Base-by-base conservation (phyloP, 2,888 invertebrate species). In the Rhaphigaster nebulosa region DNA sequence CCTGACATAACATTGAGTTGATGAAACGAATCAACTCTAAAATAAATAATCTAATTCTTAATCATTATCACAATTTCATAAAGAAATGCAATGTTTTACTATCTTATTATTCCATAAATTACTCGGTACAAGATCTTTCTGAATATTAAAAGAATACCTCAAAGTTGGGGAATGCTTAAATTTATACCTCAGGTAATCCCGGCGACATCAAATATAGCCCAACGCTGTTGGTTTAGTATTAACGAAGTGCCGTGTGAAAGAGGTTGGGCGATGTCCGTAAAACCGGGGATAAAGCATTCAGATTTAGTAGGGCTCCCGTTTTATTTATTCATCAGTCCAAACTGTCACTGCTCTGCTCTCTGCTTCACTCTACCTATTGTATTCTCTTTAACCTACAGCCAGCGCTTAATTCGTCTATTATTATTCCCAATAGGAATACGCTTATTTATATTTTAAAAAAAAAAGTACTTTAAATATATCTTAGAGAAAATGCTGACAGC, bases 271-370 rank as follows among this genome's bases (percentile, higher is more conserved):
- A 38, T 76, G 70, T 76, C 70, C 70, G 54, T 87, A 87, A 87
- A 87, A 87, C 38, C 54, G 54, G 10, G 50, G 87, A 54, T 87
- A 87, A 87, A 87, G 54, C 87, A 87, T 87, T 87, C 38, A 87
- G 87, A 87, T 87, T 87, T 87, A 87, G 54, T 87, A 54, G 50
- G 87, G 56, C 56, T 87, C 54, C 38, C 52, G 34, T 52, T 50
- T 87, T 56, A 87, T 87, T 87, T 87, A 87, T 87, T 87, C 87
- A 87, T 38, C 54, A 45, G 87, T 38, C 87, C 52, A 38, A 34
- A 54, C 87, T 56, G 34, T 56, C 87, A 52, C 34, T 50, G 4
- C 29, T n/a, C 29, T 15, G n/a, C 5, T 0, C 50, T 29, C 87
- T 29, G 18, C 87, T 4, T 29, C 87, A 26, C 10, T 87, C 87